Percentiles rank a stretch among this genome's conserved stretches.
phyloP scores from a whole-genome alignment of 2,888 invertebrate species.

The Melieria omissa region DNA sequence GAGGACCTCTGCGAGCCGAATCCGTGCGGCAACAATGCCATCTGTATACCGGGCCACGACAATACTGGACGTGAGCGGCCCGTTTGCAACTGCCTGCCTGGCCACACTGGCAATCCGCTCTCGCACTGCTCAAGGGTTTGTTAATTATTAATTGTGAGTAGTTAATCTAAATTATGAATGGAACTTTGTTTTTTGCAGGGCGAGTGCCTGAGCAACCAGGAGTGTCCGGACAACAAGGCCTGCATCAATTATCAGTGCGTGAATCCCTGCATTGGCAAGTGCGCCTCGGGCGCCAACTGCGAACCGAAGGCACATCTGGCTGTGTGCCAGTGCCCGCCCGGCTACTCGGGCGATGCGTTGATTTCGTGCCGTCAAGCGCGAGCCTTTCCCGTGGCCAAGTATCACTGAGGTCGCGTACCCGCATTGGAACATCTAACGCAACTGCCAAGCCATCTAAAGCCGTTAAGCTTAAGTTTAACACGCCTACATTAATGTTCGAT shows the following conservation, averaged over 20 bases:
- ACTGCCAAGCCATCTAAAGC: constrained; percentile 12
- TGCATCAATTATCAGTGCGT: constrained; percentile 82
- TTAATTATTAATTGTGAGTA: too few species aligned
- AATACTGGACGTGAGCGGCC: constrained; percentile 83
- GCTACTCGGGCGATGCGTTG: constrained; percentile 72
- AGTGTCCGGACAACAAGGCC: constrained; percentile 80
- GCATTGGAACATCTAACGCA: neutral
- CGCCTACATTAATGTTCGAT: too few species aligned
- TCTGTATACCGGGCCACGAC: constrained; percentile 85
- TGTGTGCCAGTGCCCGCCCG: constrained; percentile 83
- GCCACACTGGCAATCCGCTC: constrained; percentile 83
- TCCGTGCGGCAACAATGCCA: constrained; percentile 78
- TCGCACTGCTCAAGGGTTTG: constrained; percentile 74
- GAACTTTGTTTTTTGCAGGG: constrained; percentile 69
- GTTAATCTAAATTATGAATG: neutral
- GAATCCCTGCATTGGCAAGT: constrained; percentile 82
- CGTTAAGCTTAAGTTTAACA: too few species aligned
- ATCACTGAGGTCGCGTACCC: constrained; percentile 33
- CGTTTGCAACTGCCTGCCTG: constrained; percentile 84
- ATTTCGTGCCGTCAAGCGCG: constrained; percentile 70
- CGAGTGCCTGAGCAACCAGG: constrained; percentile 81
- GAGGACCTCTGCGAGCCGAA: constrained; percentile 87
- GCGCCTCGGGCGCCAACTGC: constrained; percentile 81
- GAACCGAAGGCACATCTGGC: constrained; percentile 81
- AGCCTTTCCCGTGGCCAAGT: constrained; percentile 64